Percentiles rank a stretch among this genome's conserved stretches.
Evolutionary conservation across 2,113 vertebrate species (phyloP).

Genomic region (Psophia crepitans): DNA sequence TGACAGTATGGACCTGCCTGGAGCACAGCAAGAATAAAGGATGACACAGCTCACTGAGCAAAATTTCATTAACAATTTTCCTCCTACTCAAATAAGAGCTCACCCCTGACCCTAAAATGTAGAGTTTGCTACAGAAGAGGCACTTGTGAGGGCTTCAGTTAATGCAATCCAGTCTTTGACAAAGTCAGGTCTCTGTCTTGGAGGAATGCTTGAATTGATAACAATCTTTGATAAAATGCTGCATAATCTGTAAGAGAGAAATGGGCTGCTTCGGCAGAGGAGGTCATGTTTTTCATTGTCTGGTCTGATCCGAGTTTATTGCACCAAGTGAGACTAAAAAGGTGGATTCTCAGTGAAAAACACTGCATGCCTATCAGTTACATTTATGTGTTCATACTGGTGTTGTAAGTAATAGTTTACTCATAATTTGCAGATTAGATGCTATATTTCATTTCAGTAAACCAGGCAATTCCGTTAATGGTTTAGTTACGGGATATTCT

Average conservation of each 20-base stretch:
- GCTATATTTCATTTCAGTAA: not conserved
- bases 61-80: constrained; percentile 68
- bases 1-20: constrained; percentile 67
- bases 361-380: not conserved
- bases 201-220: constrained; percentile 49
- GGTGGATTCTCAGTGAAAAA: not conserved
- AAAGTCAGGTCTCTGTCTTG: constrained; percentile 24
- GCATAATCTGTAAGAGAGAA: constrained; percentile 27
- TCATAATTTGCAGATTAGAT: not conserved
- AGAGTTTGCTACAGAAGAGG: constrained; percentile 22
- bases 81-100: constrained; percentile 57
- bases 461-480: not conserved
- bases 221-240: constrained; percentile 32
- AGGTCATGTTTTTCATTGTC: not conserved
- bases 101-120: constrained; percentile 50
- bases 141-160: constrained; percentile 12
- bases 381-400: not conserved
- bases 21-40: constrained; percentile 58
- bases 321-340: not conserved
- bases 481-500: not conserved
- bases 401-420: not conserved
- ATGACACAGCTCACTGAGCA: constrained; percentile 63
- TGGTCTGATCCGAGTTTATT: not conserved
- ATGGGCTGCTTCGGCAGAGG: not conserved
- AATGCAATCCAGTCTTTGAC: constrained; percentile 24